phyloP scores from a whole-genome alignment of 2,113 vertebrate genomes.

The Callocephalon fimbriatum region DNA sequence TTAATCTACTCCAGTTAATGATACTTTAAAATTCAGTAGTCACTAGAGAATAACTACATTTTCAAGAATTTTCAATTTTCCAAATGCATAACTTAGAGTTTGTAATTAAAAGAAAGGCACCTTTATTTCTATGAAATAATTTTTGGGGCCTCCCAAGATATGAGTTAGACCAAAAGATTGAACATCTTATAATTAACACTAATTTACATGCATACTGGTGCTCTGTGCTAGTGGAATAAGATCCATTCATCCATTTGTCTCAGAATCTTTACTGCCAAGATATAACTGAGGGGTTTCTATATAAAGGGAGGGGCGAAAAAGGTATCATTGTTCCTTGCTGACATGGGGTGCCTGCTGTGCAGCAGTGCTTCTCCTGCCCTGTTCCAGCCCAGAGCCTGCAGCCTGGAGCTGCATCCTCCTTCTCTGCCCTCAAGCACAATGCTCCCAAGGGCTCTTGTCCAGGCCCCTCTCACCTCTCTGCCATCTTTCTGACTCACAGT shows the following conservation, averaged over 20 bases:
- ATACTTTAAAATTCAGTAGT: slow-evolving; percentile 9
- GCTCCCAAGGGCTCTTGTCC: neutral
- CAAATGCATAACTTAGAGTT: slow-evolving; percentile 7
- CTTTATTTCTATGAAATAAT: slow-evolving; percentile 29
- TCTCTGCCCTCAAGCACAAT: neutral
- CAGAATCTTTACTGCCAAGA: neutral
- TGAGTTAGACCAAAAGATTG: neutral
- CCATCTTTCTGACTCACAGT: neutral
- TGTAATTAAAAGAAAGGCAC: slow-evolving; percentile 50
- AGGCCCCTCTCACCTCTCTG: neutral
- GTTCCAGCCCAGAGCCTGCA: neutral
- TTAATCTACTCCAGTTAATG: slow-evolving; percentile 42
- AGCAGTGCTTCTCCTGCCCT: neutral
- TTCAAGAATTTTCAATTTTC: slow-evolving; percentile 24
- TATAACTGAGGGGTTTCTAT: neutral
- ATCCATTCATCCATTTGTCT: neutral
- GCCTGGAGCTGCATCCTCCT: neutral
- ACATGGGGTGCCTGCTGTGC: neutral
- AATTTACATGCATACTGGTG: slow-evolving; percentile 27
- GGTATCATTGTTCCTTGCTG: neutral
- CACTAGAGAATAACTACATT: neutral
- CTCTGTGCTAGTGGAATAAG: neutral
- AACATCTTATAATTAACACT: neutral
- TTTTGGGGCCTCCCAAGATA: neutral
- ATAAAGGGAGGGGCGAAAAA: neutral